Percentiles rank a stretch among this genome's conserved stretches.
phyloP scores from a whole-genome alignment of 64 coral and sea anemone genomes.

The Orbicella faveolata region DNA sequence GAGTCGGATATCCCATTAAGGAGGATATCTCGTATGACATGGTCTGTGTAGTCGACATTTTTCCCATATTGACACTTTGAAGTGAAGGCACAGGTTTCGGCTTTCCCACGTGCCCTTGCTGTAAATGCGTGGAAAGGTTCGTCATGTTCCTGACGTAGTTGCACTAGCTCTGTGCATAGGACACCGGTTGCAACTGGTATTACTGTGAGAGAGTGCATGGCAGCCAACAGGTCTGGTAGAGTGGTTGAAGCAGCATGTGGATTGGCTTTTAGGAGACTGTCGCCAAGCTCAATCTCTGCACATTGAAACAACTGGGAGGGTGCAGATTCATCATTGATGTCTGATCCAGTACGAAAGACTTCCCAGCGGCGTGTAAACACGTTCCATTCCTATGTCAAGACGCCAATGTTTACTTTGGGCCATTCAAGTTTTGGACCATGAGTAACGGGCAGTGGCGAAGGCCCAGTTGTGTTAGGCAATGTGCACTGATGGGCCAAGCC shows the following conservation, averaged over 20 bases:
- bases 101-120: slow-evolving; percentile 43
- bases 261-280: slow-evolving; percentile 60
- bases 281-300: slow-evolving; percentile 45
- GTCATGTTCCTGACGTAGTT: slow-evolving; percentile 60
- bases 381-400: slow-evolving; percentile 54
- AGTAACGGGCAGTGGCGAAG: background rate
- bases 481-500: slow-evolving; percentile 40
- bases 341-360: slow-evolving; percentile 56
- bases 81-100: slow-evolving; percentile 54
- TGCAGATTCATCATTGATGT: slow-evolving; percentile 36
- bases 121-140: slow-evolving; percentile 61
- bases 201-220: slow-evolving; percentile 63
- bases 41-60: slow-evolving; percentile 61
- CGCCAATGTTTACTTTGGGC: slow-evolving; percentile 36
- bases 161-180: slow-evolving; percentile 54
- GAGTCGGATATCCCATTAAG: slow-evolving; percentile 53
- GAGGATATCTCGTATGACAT: slow-evolving; percentile 58
- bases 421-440: slow-evolving; percentile 47
- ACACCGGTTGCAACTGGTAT: slow-evolving; percentile 60
- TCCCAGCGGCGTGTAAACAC: slow-evolving; percentile 63
- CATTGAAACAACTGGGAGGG: slow-evolving; percentile 64
- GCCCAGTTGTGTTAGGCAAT: background rate
- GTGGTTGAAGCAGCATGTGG: slow-evolving; percentile 22
- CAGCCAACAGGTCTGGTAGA: slow-evolving; percentile 37
- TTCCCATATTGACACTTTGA: slow-evolving; percentile 41